Evolutionary conservation across 2,797 vertebrate genomes (phyloP), one percentile per base, ranked within the genome.

Genomic region (Etheostoma perlongum): DNA sequence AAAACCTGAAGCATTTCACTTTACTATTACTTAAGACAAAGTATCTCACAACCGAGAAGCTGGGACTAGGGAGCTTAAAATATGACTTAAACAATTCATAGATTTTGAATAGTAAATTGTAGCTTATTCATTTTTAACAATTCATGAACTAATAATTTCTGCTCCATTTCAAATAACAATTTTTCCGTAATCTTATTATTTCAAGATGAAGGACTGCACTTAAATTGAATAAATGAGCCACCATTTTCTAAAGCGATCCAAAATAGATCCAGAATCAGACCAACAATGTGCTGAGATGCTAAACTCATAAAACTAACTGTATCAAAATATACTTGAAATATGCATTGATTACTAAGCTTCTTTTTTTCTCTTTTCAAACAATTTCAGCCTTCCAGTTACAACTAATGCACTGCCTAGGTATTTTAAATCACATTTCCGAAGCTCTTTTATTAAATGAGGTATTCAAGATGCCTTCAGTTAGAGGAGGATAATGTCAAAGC

Each of bases 231-330:
- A 53, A 33, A 78, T 65, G 60, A 46, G 67, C 66, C 59, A 62
- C 79, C 70, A 83, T 88, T 79, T 83, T 76, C 53, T 57, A 9
- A 63, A 40, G 40, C 42, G 4, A 77, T 72, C 36, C 49, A 84
- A 87, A 90, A 84, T 84, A 83, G 83, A 77, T 74, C 80, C 60
- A 71, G 49, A 76, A 79, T 80, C 54, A 72, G 51, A 55, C 55
- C 69, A 33, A 27, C 55, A 57, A 46, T 27, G 46, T n/a, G 53
- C 46, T 62, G 72, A 82, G 54, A 62, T 59, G 36, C 72, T 84
- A 79, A 61, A 83, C 74, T 79, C 63, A 79, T 81, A 78, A 82
- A 55, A 78, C 44, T 23, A 73, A 21, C 64, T 36, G 55, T 55
- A 67, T 72, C 72, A 67, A 75, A 76, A 77, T 18, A 36, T 18